phyloP scores from a whole-genome alignment of 2,888 invertebrate genomes.

The Acronicta alni region DNA sequence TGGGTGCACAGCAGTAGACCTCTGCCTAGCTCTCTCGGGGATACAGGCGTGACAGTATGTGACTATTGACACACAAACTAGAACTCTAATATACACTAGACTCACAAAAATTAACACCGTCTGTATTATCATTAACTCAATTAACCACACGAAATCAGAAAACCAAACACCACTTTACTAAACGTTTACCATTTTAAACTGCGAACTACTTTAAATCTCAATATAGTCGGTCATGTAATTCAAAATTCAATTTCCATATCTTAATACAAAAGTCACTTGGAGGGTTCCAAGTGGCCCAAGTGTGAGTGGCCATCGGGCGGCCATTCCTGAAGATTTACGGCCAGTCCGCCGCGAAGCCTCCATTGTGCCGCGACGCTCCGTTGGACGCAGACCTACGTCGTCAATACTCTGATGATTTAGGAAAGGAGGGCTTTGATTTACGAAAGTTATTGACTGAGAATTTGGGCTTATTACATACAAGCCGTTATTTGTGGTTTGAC shows the following conservation, averaged over 20 bases:
- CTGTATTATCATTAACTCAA: too few species aligned
- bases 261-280: background rate
- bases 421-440: background rate
- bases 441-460: background rate
- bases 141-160: too few species aligned
- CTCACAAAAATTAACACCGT: too few species aligned
- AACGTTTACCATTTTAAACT: background rate
- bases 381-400: slow-evolving; percentile 31
- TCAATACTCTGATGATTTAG: slow-evolving; percentile 54
- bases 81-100: too few species aligned
- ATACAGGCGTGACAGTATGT: too few species aligned
- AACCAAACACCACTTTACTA: background rate
- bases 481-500: too few species aligned
- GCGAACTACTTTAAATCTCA: background rate
- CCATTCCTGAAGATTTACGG: slow-evolving; percentile 63
- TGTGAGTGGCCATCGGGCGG: slow-evolving; percentile 31
- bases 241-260: slow-evolving; percentile 26
- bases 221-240: background rate
- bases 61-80: too few species aligned
- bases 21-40: too few species aligned
- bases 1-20: too few species aligned
- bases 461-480: too few species aligned
- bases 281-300: slow-evolving; percentile 13
- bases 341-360: slow-evolving; percentile 34
- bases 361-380: slow-evolving; percentile 49